Conservation (phyloP, 2,888 invertebrate genomes). For the Thyatira batis region DNA sequence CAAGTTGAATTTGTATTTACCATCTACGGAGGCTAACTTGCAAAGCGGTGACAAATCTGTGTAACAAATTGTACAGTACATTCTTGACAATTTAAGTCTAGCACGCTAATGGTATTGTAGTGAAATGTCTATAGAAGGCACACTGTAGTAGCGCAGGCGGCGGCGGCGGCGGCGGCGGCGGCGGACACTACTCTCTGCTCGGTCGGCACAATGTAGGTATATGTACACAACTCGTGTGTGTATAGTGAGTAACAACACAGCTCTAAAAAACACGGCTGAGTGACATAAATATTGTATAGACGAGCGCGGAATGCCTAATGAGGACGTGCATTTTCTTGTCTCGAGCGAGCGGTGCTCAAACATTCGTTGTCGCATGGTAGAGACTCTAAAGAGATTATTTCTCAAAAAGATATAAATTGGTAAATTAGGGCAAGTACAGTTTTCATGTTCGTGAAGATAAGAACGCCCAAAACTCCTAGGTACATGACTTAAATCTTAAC, state of each 20-base stretch:
- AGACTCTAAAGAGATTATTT: too few relatives aligned
- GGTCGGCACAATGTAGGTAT: not conserved
- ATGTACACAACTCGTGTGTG: not conserved
- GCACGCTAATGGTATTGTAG: not conserved
- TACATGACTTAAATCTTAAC: too few relatives aligned
- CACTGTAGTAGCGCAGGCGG: not conserved
- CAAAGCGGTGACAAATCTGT: too few relatives aligned
- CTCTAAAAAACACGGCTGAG: constrained; percentile 54
- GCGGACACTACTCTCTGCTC: not conserved
- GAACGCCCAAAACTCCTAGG: too few relatives aligned
- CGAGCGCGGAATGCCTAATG: constrained; percentile 71
- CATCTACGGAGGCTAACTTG: too few relatives aligned
- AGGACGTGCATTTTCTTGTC: constrained; percentile 55
- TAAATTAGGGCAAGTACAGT: not conserved
- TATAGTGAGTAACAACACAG: constrained; percentile 10
- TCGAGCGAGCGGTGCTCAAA: constrained; percentile 21
- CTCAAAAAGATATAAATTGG: too few relatives aligned
- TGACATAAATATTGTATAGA: constrained; percentile 76
- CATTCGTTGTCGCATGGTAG: constrained; percentile 17
- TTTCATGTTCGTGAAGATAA: not conserved
- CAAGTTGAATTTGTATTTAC: too few relatives aligned
- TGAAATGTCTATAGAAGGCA: not conserved
- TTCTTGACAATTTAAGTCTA: too few relatives aligned
- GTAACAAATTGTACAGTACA: too few relatives aligned
- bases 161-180: not conserved